phyloP scores from a whole-genome alignment of 2,888 invertebrate genomes.

The Agrochola circellaris region DNA sequence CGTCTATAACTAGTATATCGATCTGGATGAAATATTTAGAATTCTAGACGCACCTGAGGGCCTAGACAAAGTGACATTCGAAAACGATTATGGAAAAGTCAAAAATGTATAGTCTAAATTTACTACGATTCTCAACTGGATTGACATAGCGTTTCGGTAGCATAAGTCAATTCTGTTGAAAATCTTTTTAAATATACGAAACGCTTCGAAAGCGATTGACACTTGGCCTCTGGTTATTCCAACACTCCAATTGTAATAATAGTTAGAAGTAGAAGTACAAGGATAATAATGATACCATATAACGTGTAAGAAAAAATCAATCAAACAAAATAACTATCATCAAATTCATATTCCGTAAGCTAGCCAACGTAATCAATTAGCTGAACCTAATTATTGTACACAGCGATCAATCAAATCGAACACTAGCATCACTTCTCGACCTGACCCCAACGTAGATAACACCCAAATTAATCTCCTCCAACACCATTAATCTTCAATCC shows the following conservation, averaged over 20 bases:
- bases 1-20: neutral
- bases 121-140: neutral
- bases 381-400: constrained; percentile 47
- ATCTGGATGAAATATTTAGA: neutral
- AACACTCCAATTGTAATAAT: neutral
- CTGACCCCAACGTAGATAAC: constrained; percentile 55
- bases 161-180: neutral
- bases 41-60: too few species aligned
- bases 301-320: constrained; percentile 17
- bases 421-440: constrained; percentile 54
- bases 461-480: constrained; percentile 62
- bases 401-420: constrained; percentile 53
- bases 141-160: neutral
- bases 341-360: constrained; percentile 20
- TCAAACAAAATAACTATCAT: constrained; percentile 15
- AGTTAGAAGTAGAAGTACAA: neutral
- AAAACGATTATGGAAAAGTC: neutral
- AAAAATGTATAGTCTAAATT: neutral
- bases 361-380: constrained; percentile 42
- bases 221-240: too few species aligned
- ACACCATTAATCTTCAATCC: constrained; percentile 64
- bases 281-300: constrained; percentile 1
- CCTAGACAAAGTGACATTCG: too few species aligned
- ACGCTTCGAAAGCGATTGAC: neutral
- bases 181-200: neutral